Conservation (phyloP, 2,888 invertebrate genomes). For the Drosophila acutilabella region DNA sequence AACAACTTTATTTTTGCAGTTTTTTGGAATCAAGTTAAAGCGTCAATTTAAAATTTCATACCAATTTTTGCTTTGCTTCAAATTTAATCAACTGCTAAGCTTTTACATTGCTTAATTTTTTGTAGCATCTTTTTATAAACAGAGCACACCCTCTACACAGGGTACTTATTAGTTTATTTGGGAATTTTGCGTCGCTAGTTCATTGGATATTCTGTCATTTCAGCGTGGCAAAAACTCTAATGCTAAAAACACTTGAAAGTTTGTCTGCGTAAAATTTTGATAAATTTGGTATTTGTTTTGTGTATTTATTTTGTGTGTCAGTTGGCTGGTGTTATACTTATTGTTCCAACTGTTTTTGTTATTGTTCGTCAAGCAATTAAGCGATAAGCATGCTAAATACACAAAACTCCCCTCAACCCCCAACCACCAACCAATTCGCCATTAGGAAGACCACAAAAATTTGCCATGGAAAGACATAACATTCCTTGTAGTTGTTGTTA, state of each 20-base stretch:
- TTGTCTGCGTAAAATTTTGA: constrained; percentile 43
- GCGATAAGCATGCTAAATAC: constrained; percentile 73
- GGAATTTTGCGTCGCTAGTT: constrained; percentile 2
- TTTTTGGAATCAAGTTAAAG: no score
- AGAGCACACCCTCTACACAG: neutral
- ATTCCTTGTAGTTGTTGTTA: constrained; percentile 41
- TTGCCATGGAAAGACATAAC: constrained; percentile 49
- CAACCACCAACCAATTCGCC: neutral
- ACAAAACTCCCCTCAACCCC: constrained; percentile 30
- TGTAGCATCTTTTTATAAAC: neutral
- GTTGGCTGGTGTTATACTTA: constrained; percentile 17
- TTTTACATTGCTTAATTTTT: no score
- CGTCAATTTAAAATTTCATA: no score
- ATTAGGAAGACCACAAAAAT: constrained; percentile 51
- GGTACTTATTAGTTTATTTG: constrained; percentile 3
- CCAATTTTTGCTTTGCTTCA: no score
- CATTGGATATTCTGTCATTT: constrained; percentile 21
- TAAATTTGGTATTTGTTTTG: constrained; percentile 56
- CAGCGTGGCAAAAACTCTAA: constrained; percentile 16
- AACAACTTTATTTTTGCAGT: neutral
- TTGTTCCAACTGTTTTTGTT: constrained; percentile 26
- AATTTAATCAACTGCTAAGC: no score
- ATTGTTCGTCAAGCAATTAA: constrained; percentile 69
- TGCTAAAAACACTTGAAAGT: constrained; percentile 46
- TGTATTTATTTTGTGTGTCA: constrained; percentile 40